phyloP scores from a whole-genome alignment of 2,113 vertebrate species.

The Psittacula cyanocephala region DNA sequence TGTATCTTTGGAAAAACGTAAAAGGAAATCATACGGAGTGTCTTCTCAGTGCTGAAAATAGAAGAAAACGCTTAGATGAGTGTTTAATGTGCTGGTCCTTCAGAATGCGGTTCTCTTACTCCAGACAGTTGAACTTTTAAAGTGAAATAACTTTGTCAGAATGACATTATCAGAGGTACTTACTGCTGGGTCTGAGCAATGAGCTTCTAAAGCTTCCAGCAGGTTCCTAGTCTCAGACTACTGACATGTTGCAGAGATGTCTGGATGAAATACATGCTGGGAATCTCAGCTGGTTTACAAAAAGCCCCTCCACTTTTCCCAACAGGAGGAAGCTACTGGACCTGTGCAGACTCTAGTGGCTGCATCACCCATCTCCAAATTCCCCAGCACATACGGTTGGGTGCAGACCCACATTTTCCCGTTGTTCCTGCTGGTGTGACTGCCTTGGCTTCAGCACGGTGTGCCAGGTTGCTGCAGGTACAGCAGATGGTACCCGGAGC shows the following conservation, averaged over 20 bases:
- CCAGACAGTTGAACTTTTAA: neutral
- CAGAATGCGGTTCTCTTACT: neutral
- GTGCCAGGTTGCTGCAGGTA: neutral
- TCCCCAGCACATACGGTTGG: rapidly evolving
- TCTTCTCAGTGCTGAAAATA: neutral
- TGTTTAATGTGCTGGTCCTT: neutral
- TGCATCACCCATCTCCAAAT: neutral
- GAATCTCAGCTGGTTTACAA: neutral
- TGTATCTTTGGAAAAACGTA: neutral
- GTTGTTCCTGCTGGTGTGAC: no score
- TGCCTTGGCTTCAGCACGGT: neutral
- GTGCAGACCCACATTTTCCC: neutral
- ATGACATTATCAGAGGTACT: neutral
- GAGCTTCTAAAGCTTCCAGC: neutral
- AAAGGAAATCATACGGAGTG: neutral
- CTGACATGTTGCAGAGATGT: neutral
- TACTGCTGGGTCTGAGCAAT: neutral
- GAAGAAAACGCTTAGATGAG: neutral
- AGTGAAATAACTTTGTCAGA: neutral
- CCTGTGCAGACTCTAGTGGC: rapidly evolving
- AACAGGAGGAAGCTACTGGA: neutral
- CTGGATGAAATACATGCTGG: neutral
- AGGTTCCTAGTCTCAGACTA: neutral
- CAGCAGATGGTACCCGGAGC: neutral
- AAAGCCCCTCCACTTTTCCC: neutral